Base-by-base conservation (phyloP, 2,888 invertebrate genomes). In the Cheilosia pagana region DNA sequence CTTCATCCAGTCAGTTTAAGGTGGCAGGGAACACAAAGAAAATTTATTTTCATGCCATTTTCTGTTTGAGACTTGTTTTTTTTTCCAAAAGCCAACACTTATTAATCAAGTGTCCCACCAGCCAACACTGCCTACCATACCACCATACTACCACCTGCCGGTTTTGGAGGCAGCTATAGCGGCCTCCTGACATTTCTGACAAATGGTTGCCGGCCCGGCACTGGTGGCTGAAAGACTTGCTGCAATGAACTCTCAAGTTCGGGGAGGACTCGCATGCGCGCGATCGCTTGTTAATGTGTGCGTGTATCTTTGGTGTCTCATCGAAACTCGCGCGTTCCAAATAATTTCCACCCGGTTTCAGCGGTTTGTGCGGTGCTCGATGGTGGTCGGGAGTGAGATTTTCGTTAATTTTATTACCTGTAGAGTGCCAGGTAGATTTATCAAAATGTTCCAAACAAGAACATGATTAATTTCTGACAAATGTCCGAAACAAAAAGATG, bases 381-480 rank as follows among this genome's bases (percentile, higher is more conserved):
- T 76, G 76, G 79, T 86, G 86, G 79, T 86, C 76, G 81, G 81
- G 72, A 86, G 86, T 86, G 76, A 86, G 86, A 86, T 81, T 86
- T 86, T 81, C 77, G 74, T 86, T 81, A 86, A 86, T 86, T 86
- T 86, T 86, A 86, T 86, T 86, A 86, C 86, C 86, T 86, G 86
- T 77, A 86, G 86, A 86, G 86, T 86, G 86, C 86, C 81, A 86
- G 86, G 81, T 86, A 86, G 81, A 86, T 86, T 86, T 81, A 86
- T 86, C 86, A 86, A 86, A 86, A 86, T 81, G 86, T 81, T 77
- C 86, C 85, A 76, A 86, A 87, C 89, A 89, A 90, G 90, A 90
- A 88, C 91, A 90, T 91, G 91, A 91, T 91, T 91, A 91, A 91
- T 91, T 90, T 90, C 89, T 91, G 91, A 90, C 91, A 91, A 91